phyloP scores from a whole-genome alignment of 2,888 invertebrate genomes.

The Pterostichus madidus region DNA sequence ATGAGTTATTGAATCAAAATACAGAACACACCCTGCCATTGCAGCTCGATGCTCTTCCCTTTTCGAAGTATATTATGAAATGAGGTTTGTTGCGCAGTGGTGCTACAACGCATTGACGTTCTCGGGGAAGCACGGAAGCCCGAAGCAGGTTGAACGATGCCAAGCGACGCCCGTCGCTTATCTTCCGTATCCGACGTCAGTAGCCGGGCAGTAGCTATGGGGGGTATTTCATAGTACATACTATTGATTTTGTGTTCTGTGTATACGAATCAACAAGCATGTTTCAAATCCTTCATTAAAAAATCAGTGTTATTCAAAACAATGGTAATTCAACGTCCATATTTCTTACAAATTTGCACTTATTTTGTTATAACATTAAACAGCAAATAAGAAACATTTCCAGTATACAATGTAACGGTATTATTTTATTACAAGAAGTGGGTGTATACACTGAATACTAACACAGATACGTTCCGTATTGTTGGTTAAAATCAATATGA shows the following conservation, averaged over 20 bases:
- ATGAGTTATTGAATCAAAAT: no score
- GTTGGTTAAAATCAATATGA: conserved; percentile 52
- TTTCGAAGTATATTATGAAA: no score
- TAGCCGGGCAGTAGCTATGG: conserved; percentile 16
- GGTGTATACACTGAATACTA: conserved; percentile 17
- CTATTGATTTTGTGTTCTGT: conserved; percentile 15
- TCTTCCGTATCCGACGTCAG: not conserved
- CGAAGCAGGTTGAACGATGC: no score
- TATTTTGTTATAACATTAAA: not conserved
- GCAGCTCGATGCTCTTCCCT: no score
- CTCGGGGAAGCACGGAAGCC: no score
- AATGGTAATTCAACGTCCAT: conserved; percentile 17
- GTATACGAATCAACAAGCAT: conserved; percentile 29
- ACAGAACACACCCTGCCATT: no score
- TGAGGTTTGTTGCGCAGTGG: no score
- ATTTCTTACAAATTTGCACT: conserved; percentile 18
- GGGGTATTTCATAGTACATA: not conserved
- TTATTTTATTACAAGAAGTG: conserved; percentile 2
- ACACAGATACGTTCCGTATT: conserved; percentile 23
- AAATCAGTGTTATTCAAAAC: conserved; percentile 12
- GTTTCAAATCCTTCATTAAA: conserved; percentile 5
- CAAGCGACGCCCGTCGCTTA: no score
- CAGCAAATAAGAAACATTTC: not conserved
- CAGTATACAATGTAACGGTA: conserved; percentile 4
- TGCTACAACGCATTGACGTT: no score